Evolutionary conservation across 2,888 invertebrate genomes (phyloP).

Genomic region (Cabera pusaria): DNA sequence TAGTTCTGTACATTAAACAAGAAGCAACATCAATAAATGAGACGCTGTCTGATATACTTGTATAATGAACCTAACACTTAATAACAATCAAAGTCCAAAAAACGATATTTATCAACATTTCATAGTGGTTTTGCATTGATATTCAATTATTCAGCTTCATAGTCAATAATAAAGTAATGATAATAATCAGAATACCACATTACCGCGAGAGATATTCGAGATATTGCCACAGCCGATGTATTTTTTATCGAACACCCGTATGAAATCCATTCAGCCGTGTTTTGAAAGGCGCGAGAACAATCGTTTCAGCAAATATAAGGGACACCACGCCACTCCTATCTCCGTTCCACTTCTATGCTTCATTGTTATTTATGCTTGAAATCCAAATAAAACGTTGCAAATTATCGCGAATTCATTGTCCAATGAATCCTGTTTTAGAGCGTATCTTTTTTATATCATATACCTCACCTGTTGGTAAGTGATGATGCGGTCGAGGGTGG

Average conservation of each 20-base stretch:
- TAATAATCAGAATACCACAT: background rate
- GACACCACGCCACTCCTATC: slow-evolving; percentile 50
- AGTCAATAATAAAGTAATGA: background rate
- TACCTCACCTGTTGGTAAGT: too few relatives aligned
- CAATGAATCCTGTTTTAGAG: too few relatives aligned
- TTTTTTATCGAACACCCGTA: slow-evolving; percentile 62
- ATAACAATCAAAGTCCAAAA: too few relatives aligned
- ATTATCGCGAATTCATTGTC: too few relatives aligned
- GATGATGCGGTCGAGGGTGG: too few relatives aligned
- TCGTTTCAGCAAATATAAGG: slow-evolving; percentile 57
- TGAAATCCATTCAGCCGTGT: slow-evolving; percentile 46
- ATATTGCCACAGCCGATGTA: slow-evolving; percentile 34
- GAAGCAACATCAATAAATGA: background rate
- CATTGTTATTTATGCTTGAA: slow-evolving; percentile 19
- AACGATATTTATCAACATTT: too few relatives aligned
- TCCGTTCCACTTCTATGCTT: slow-evolving; percentile 51
- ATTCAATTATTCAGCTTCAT: too few relatives aligned
- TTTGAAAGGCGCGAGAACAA: slow-evolving; percentile 58
- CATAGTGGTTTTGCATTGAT: too few relatives aligned
- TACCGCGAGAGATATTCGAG: background rate
- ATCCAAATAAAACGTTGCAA: background rate
- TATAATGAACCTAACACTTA: too few relatives aligned
- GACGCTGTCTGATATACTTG: too few relatives aligned
- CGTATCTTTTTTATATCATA: too few relatives aligned
- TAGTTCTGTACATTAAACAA: too few relatives aligned